Evolutionary conservation across 1,140 invertebrate species (phyloP).

Genomic region (Chrysomallon squamiferum): DNA sequence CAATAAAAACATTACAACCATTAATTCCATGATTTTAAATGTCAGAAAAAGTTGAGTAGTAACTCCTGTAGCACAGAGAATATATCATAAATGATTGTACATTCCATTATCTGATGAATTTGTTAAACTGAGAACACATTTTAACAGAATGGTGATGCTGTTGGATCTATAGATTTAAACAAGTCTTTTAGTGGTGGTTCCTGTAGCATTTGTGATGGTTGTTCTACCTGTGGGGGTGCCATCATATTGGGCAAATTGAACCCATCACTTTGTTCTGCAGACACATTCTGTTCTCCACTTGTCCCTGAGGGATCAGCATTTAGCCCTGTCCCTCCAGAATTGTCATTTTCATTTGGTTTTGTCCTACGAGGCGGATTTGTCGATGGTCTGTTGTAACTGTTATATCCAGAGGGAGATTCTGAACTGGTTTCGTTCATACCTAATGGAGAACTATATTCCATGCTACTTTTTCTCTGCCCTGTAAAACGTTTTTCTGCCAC

Average conservation of each 20-base stretch:
- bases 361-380: slow-evolving; percentile 10
- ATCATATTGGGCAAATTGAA: slow-evolving; percentile 24
- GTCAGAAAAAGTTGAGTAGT: too few relatives aligned
- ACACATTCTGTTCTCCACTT: too few relatives aligned
- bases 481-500: slow-evolving; percentile 28
- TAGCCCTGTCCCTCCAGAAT: not conserved
- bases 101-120: too few relatives aligned
- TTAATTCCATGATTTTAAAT: too few relatives aligned
- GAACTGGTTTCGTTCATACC: slow-evolving; percentile 27
- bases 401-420: slow-evolving; percentile 33
- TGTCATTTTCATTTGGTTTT: not conserved
- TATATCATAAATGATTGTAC: too few relatives aligned
- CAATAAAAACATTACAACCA: too few relatives aligned
- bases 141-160: slow-evolving; percentile 62
- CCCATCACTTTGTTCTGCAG: too few relatives aligned
- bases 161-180: slow-evolving; percentile 62
- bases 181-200: slow-evolving; percentile 55
- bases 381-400: slow-evolving; percentile 48
- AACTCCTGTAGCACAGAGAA: too few relatives aligned
- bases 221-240: slow-evolving; percentile 15
- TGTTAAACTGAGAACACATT: too few relatives aligned
- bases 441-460: slow-evolving; percentile 57
- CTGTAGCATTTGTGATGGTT: slow-evolving; percentile 16
- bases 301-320: too few relatives aligned
- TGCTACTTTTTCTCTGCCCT: slow-evolving; percentile 44